Evolutionary conservation across 1,140 invertebrate species (phyloP).

Genomic region (Leguminivora glycinivorella): DNA sequence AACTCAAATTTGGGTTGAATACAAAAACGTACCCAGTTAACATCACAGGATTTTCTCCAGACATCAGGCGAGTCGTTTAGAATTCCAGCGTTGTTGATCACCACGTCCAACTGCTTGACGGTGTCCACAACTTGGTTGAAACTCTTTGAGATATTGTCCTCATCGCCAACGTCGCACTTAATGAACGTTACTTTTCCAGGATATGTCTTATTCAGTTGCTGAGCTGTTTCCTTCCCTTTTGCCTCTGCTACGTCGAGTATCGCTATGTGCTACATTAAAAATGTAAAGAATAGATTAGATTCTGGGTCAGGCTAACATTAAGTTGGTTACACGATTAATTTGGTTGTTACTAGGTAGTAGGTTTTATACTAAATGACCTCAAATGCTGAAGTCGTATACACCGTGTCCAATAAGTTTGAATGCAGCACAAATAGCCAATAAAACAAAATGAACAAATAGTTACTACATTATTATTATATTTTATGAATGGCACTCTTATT

Average conservation of each 20-base stretch:
- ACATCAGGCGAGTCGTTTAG: constrained; percentile 50
- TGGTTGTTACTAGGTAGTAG: too few relatives aligned
- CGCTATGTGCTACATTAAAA: constrained; percentile 52
- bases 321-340: too few relatives aligned
- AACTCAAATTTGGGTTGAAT: too few relatives aligned
- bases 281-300: too few relatives aligned
- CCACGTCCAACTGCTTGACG: constrained; percentile 81
- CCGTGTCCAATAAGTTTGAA: too few relatives aligned
- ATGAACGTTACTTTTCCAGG: constrained; percentile 50
- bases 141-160: constrained; percentile 79
- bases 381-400: too few relatives aligned
- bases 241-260: constrained; percentile 55
- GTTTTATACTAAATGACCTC: too few relatives aligned
- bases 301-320: too few relatives aligned
- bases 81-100: constrained; percentile 83
- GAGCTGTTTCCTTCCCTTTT: constrained; percentile 38
- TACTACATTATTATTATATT: too few relatives aligned
- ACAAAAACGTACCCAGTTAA: constrained; percentile 28
- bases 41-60: constrained; percentile 49
- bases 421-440: too few relatives aligned
- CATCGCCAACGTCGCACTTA: constrained; percentile 83
- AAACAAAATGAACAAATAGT: too few relatives aligned
- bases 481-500: too few relatives aligned
- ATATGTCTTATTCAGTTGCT: constrained; percentile 45
- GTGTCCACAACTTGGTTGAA: constrained; percentile 79